phyloP scores from a whole-genome alignment of 1,140 invertebrate genomes.

The Tenebrio molitor region DNA sequence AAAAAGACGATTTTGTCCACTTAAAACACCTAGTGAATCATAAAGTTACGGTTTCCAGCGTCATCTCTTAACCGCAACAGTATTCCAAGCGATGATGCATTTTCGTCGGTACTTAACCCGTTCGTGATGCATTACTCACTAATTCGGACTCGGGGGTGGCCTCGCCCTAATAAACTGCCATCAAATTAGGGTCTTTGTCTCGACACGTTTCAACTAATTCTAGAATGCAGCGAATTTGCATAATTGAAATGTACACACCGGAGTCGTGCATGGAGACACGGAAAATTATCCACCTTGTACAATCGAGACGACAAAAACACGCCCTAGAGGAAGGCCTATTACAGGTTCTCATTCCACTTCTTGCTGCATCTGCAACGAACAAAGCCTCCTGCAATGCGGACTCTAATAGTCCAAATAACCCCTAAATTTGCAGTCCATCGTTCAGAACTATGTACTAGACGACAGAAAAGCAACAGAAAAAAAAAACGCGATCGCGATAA shows the following conservation, averaged over 20 bases:
- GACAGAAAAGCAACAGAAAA: too few species aligned
- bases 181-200: neutral
- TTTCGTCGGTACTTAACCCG: too few species aligned
- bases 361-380: slow-evolving; percentile 27
- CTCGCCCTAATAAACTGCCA: slow-evolving; percentile 12
- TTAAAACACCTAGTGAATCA: too few species aligned
- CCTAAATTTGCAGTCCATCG: neutral
- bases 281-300: slow-evolving; percentile 15
- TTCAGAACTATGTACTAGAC: too few species aligned
- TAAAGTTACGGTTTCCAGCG: too few species aligned
- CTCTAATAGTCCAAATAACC: slow-evolving; percentile 21
- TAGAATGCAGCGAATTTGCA: slow-evolving; percentile 40
- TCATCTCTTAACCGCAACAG: too few species aligned
- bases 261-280: neutral
- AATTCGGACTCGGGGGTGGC: neutral
- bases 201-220: too few species aligned
- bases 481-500: slow-evolving; percentile 26
- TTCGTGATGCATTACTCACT: too few species aligned
- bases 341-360: slow-evolving; percentile 2
- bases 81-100: too few species aligned
- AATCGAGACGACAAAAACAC: neutral
- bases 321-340: slow-evolving; percentile 5
- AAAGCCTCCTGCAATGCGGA: slow-evolving; percentile 20
- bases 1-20: too few species aligned
- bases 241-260: slow-evolving; percentile 13